Conservation (phyloP, 2,797 vertebrate species). For the Chromobotia macracanthus region DNA sequence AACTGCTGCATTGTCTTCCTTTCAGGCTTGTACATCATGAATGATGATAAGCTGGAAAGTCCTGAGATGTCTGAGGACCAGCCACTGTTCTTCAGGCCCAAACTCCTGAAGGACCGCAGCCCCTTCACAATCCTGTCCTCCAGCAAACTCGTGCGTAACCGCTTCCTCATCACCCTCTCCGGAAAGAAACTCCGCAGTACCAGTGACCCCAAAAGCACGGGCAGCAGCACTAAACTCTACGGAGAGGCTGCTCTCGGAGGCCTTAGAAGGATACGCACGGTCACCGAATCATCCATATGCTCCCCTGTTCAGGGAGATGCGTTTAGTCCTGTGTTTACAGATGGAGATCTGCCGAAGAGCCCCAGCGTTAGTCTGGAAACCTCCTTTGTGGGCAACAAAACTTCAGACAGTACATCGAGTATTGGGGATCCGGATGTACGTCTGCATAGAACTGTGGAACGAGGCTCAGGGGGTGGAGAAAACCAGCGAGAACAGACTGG, state of each 20-base stretch:
- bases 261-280: conserved; percentile 86
- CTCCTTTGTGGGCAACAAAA: conserved; percentile 87
- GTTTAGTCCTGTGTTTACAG: conserved; percentile 81
- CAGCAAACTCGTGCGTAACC: conserved; percentile 89
- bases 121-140: conserved; percentile 93
- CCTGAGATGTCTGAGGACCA: conserved; percentile 80
- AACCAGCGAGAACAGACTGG: conserved; percentile 86
- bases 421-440: conserved; percentile 78
- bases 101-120: conserved; percentile 91
- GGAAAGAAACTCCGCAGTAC: conserved; percentile 95
- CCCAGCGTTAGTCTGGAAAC: conserved; percentile 91
- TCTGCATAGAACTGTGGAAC: conserved; percentile 78
- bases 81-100: conserved; percentile 85
- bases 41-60: conserved; percentile 89
- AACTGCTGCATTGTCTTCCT: neutral
- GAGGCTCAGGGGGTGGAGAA: conserved; percentile 73
- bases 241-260: conserved; percentile 82
- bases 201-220: conserved; percentile 86
- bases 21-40: conserved; percentile 94
- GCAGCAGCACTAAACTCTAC: conserved; percentile 61
- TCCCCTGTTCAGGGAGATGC: conserved; percentile 86
- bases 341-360: conserved; percentile 84
- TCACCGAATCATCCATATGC: conserved; percentile 89
- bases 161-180: conserved; percentile 92
- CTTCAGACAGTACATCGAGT: conserved; percentile 78